Conservation (phyloP, 2,888 invertebrate species). For the Orthosia incerta region DNA sequence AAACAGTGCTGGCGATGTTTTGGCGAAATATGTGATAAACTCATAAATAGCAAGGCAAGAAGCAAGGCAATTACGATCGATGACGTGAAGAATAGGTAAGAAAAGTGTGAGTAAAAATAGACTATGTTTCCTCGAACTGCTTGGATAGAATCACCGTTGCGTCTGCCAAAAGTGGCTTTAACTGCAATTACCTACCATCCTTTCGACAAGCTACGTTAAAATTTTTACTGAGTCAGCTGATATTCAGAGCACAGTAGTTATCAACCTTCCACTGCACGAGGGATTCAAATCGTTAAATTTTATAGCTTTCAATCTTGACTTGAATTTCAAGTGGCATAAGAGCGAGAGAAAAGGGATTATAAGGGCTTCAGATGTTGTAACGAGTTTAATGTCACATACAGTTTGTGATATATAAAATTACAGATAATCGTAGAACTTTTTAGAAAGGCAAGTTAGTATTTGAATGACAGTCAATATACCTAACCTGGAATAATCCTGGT, state of each 20-base stretch:
- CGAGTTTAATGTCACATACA: slow-evolving; percentile 30
- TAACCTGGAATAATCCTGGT: too few relatives aligned
- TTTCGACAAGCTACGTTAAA: background rate
- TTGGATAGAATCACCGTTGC: background rate
- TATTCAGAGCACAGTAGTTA: slow-evolving; percentile 38
- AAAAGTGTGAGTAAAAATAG: background rate
- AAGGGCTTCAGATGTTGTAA: slow-evolving; percentile 4
- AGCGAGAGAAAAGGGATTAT: slow-evolving; percentile 46
- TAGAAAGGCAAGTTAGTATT: background rate
- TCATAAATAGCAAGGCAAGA: too few relatives aligned
- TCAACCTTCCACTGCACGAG: slow-evolving; percentile 38
- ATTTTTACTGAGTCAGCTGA: slow-evolving; percentile 34
- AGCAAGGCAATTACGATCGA: too few relatives aligned
- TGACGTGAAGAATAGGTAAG: background rate
- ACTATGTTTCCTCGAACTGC: background rate
- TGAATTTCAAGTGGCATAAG: slow-evolving; percentile 54
- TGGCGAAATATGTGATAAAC: too few relatives aligned
- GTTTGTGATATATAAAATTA: slow-evolving; percentile 24
- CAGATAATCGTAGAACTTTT: background rate
- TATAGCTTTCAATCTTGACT: slow-evolving; percentile 52
- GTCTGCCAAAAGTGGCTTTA: background rate
- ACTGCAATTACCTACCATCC: background rate
- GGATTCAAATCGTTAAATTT: slow-evolving; percentile 62
- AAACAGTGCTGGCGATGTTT: too few relatives aligned
- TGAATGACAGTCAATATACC: background rate